Conservation (phyloP, 2,113 vertebrate genomes). For the Sinocyclocheilus anophthalmus region DNA sequence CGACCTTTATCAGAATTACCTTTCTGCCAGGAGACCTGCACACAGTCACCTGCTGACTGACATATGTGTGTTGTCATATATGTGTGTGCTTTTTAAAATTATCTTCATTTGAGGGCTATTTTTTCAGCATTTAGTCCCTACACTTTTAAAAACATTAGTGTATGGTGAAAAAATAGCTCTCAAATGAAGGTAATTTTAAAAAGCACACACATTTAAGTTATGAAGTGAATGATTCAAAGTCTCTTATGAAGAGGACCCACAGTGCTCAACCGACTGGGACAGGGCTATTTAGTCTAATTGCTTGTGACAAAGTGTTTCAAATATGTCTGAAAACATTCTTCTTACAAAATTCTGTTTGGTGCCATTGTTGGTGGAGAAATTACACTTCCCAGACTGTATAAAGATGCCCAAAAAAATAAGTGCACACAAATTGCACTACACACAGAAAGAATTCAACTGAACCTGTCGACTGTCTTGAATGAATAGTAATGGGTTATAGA, state of each 20-base stretch:
- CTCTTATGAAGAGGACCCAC: neutral
- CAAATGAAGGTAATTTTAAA: no score
- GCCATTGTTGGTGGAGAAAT: neutral
- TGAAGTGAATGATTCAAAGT: no score
- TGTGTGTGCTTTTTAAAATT: constrained; percentile 23
- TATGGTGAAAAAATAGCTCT: no score
- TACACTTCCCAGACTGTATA: neutral
- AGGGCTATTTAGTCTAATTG: neutral
- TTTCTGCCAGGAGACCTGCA: neutral
- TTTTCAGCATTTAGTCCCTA: constrained; percentile 41
- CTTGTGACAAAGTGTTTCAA: neutral
- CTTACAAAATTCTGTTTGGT: neutral
- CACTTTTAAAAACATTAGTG: no score
- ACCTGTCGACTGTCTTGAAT: neutral
- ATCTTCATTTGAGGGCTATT: neutral
- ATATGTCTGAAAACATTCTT: neutral
- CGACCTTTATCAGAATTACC: constrained; percentile 11
- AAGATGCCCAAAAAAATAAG: neutral
- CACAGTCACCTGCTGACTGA: neutral
- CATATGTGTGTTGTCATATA: neutral
- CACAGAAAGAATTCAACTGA: neutral
- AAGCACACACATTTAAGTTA: no score
- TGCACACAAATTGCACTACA: neutral
- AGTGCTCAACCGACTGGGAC: neutral
- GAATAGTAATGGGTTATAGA: neutral